Evolutionary conservation across 2,888 invertebrate genomes (phyloP).

Genomic region (Caenorhabditis imperialis): DNA sequence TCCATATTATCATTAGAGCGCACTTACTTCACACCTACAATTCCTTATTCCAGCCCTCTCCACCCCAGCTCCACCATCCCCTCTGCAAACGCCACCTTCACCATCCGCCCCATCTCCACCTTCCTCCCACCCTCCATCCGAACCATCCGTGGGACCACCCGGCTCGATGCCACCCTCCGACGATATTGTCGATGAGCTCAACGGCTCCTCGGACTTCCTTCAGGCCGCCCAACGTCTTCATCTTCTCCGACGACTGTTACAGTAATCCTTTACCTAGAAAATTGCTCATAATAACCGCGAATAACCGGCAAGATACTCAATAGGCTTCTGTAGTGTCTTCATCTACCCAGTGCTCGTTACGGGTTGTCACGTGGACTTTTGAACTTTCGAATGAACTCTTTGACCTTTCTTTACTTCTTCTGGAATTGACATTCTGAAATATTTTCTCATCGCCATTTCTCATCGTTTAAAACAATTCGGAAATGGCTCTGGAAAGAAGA

Average conservation of each 20-base stretch:
- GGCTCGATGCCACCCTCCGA: slow-evolving; percentile 51
- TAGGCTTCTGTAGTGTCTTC: too few relatives aligned
- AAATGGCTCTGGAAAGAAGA: too few relatives aligned
- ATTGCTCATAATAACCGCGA: slow-evolving; percentile 33
- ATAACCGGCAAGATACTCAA: slow-evolving; percentile 44
- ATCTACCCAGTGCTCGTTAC: too few relatives aligned
- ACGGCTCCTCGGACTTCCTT: slow-evolving; percentile 45
- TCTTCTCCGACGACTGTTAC: slow-evolving; percentile 38
- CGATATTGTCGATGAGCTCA: slow-evolving; percentile 52
- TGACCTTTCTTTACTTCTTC: too few relatives aligned
- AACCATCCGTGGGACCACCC: slow-evolving; percentile 35
- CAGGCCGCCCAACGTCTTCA: slow-evolving; percentile 47
- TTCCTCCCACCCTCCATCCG: slow-evolving; percentile 14
- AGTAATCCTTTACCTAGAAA: slow-evolving; percentile 8
- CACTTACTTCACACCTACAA: slow-evolving; percentile 28
- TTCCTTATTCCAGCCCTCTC: slow-evolving; percentile 7
- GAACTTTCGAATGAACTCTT: too few relatives aligned
- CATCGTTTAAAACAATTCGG: too few relatives aligned
- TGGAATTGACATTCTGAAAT: too few relatives aligned
- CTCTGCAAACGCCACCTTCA: slow-evolving; percentile 5
- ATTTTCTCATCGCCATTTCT: too few relatives aligned
- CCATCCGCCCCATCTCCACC: slow-evolving; percentile 19
- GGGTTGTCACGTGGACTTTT: too few relatives aligned
- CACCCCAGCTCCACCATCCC: slow-evolving; percentile 9
- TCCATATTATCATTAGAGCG: slow-evolving; percentile 11